phyloP scores from a whole-genome alignment of 2,888 invertebrate genomes.

The Phengaris arion region DNA sequence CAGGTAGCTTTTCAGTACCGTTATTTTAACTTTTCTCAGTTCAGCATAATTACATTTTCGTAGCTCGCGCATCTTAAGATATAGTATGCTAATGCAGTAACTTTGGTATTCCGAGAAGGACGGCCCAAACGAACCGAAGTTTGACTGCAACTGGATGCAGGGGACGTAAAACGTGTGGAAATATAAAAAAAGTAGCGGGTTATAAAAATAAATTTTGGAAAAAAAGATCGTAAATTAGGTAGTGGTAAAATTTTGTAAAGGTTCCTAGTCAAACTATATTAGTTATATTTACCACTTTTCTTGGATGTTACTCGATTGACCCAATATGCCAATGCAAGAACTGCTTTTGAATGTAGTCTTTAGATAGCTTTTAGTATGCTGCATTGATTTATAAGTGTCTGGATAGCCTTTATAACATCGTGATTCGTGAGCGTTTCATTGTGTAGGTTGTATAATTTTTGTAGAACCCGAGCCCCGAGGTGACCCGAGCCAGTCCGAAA shows the following conservation, averaged over 20 bases:
- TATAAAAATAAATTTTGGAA: neutral
- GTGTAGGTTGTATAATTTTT: slow-evolving; percentile 19
- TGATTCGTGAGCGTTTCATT: neutral
- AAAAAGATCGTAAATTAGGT: neutral
- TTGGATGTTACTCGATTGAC: too few relatives aligned
- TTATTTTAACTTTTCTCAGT: neutral
- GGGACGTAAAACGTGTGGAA: neutral
- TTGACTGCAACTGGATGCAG: neutral
- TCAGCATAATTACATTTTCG: neutral
- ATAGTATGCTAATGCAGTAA: slow-evolving; percentile 9
- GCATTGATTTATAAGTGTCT: neutral
- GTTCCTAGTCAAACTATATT: too few relatives aligned
- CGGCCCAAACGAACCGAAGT: slow-evolving; percentile 22
- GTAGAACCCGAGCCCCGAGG: neutral
- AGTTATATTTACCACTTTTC: too few relatives aligned
- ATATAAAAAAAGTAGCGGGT: neutral
- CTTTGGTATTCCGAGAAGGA: slow-evolving; percentile 19
- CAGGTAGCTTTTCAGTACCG: neutral
- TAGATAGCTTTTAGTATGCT: too few relatives aligned
- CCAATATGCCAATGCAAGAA: too few relatives aligned
- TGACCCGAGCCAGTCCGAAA: neutral
- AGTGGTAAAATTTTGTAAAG: too few relatives aligned
- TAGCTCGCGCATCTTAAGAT: neutral
- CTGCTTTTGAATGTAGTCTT: too few relatives aligned
- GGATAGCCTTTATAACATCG: neutral